These are phyloP conservation scores for Cichlasoma orientale DNA, from an alignment of 2,797 vertebrate genomes.

Conservation along the genomic window DNA sequence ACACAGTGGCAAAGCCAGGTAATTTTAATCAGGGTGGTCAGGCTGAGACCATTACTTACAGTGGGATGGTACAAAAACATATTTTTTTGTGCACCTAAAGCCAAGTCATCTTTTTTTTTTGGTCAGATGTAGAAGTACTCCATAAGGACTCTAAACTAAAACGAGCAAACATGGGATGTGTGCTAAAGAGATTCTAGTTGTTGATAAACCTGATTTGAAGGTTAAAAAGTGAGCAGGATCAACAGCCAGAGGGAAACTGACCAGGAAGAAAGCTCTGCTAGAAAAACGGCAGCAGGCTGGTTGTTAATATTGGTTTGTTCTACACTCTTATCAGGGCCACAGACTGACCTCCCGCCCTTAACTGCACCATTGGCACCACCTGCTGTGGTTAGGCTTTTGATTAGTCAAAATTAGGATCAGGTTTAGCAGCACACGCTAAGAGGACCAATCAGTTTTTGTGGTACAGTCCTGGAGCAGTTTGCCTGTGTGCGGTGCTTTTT, in stretches of 20 bases:
- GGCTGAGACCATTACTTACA: not conserved
- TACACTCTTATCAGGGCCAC: not conserved
- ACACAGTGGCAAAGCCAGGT: not conserved
- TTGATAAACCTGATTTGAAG: not conserved
- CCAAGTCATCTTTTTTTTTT: not conserved
- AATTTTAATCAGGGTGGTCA: not conserved
- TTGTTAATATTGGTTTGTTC: not conserved
- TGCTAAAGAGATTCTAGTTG: not conserved
- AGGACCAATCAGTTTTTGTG: not conserved
- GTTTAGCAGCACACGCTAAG: not conserved
- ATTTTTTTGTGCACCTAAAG: not conserved
- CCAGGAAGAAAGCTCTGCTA: not conserved
- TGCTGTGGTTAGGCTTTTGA: slow-evolving; percentile 28
- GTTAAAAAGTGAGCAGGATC: not conserved
- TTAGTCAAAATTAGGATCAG: slow-evolving; percentile 14
- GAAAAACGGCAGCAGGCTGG: not conserved
- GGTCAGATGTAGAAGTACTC: not conserved
- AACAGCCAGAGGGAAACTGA: not conserved
- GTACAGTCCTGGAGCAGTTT: slow-evolving; percentile 13
- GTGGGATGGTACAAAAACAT: too few species aligned
- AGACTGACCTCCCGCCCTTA: not conserved
- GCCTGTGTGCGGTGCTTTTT: slow-evolving; percentile 11
- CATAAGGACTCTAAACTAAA: too few species aligned
- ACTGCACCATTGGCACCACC: slow-evolving; percentile 44
- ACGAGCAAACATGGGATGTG: not conserved